phyloP scores from a whole-genome alignment of 2,888 invertebrate genomes.

The Syrphus vitripennis region DNA sequence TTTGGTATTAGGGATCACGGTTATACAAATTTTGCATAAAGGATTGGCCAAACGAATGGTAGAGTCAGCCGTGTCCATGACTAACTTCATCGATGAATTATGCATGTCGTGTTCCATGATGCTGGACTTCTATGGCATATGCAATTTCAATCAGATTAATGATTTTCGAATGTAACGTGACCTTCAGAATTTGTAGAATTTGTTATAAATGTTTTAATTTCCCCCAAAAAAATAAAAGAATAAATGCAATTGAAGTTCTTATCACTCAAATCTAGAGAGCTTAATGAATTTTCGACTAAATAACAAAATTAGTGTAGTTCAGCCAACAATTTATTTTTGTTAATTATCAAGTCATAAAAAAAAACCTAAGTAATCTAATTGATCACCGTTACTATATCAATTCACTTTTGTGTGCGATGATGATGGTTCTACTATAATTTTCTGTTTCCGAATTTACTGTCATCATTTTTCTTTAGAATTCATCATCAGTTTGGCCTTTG shows the following conservation, averaged over 20 bases:
- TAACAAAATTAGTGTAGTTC: background rate
- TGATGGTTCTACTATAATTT: background rate
- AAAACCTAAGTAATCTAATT: background rate
- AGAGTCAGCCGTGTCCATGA: conserved; percentile 8
- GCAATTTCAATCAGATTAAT: too few relatives aligned
- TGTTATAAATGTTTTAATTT: too few relatives aligned
- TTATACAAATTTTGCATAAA: background rate
- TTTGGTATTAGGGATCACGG: background rate
- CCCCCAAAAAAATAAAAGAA: too few relatives aligned
- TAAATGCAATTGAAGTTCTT: too few relatives aligned
- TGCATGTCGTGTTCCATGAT: conserved; percentile 31
- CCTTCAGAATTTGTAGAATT: too few relatives aligned
- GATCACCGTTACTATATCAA: background rate
- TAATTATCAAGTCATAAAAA: background rate
- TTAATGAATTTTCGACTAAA: too few relatives aligned
- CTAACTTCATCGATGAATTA: conserved; percentile 41
- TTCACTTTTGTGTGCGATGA: background rate
- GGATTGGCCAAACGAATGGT: background rate
- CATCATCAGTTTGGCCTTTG: background rate
- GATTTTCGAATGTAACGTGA: too few relatives aligned
- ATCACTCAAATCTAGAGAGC: too few relatives aligned
- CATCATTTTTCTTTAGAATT: background rate
- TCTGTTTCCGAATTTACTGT: conserved; percentile 6
- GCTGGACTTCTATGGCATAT: conserved; percentile 43
- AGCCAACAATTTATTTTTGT: background rate